Evolutionary conservation across 2,888 invertebrate genomes (phyloP), one percentile per base, ranked within the genome.

Genomic region (Lepas anatifera): DNA sequence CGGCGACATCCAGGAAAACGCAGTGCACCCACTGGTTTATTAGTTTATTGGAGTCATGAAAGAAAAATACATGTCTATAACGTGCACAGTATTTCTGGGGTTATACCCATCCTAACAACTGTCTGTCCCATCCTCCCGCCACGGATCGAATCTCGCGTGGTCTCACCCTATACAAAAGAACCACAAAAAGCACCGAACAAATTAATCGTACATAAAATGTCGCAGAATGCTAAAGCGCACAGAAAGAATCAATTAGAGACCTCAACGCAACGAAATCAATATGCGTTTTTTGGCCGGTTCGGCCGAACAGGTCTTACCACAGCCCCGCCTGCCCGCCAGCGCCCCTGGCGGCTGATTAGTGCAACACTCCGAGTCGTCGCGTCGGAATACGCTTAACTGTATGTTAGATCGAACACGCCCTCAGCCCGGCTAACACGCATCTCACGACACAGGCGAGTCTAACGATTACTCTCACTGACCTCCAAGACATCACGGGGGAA

Each of bases 51-150:
- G 18, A 58, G 32, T 58, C 35, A 35, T 35, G 35, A 58, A 58
- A 58, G 58, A 58, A 48, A 48, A 58, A 58, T 58, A 58, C 58
- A 58, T 22, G 18, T 35, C 58, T 58, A 58, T 58, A 58, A 58
- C 58, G 35, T 58, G 58, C 58, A 58, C 58, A 35, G 35, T 58
- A 58, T 35, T n/a, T 58, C 32, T 25, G 58, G 52, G 58, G 58
- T 58, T 32, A 35, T 58, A 58, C 58, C 58, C 58, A 58, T 58
- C 18, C 52, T 58, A 58, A 58, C 58, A 58, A 58, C 35, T 35
- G 10, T 58, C 58, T 35, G 8, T 35, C 58, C 58, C 52, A 29
- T 25, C 25, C 52, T 52, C 52, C 43, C 43, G 8, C 6, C 25
- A 11, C 52, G n/a, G n/a, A n/a, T n/a, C n/a, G n/a, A n/a, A n/a